phyloP scores from a whole-genome alignment of 2,113 vertebrate genomes.

The Illadopsis cleaveri region DNA sequence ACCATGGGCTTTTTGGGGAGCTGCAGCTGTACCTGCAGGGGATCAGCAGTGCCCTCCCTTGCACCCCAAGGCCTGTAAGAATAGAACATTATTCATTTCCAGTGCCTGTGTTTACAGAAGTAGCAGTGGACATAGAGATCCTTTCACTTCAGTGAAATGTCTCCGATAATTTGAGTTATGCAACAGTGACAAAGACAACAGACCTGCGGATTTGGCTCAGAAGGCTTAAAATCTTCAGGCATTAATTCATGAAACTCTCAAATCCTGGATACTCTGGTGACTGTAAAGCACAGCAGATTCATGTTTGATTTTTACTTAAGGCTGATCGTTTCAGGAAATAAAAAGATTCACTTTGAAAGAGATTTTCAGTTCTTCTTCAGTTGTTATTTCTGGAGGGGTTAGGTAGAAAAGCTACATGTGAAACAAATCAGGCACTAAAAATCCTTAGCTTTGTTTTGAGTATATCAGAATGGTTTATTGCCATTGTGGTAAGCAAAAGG shows the following conservation, averaged over 20 bases:
- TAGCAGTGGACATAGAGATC: neutral
- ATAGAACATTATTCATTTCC: neutral
- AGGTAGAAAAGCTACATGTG: neutral
- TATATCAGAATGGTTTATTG: neutral
- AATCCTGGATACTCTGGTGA: neutral
- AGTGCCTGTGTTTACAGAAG: neutral
- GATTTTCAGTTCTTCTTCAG: neutral
- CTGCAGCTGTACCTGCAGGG: neutral
- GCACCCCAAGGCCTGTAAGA: neutral
- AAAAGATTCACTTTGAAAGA: neutral
- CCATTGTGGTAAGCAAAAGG: neutral
- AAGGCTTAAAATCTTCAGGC: slow-evolving; percentile 31
- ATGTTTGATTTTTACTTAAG: neutral
- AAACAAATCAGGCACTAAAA: neutral
- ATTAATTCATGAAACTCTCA: slow-evolving; percentile 29
- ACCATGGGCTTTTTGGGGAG: neutral
- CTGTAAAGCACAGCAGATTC: neutral
- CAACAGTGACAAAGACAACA: neutral
- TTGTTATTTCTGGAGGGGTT: neutral
- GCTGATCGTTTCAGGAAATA: neutral
- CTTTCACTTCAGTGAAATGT: neutral
- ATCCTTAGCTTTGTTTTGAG: neutral
- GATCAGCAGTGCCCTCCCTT: neutral
- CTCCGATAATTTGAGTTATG: neutral
- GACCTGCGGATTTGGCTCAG: slow-evolving; percentile 20